Conservation (phyloP, 2,888 invertebrate species). For the Nasonia oneida region DNA sequence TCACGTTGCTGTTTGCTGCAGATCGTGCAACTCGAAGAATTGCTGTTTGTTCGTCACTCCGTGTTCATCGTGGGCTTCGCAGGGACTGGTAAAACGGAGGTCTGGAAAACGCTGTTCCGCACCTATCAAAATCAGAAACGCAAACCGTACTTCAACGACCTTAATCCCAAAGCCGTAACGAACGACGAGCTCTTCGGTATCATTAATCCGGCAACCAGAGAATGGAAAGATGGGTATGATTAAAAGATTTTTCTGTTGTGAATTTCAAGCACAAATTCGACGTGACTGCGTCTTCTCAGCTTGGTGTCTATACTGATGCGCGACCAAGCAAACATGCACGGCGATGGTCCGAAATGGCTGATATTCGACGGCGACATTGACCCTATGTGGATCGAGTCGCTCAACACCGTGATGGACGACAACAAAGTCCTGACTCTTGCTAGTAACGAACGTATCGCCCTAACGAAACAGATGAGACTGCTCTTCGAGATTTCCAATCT, state of each 20-base stretch:
- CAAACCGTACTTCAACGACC: slow-evolving; percentile 92
- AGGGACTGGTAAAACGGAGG: slow-evolving; percentile 95
- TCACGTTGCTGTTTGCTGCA: slow-evolving; percentile 70
- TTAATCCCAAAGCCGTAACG: slow-evolving; percentile 98
- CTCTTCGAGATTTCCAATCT: slow-evolving; percentile 96
- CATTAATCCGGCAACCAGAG: slow-evolving; percentile 95
- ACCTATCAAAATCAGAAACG: slow-evolving; percentile 91
- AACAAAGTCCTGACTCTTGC: slow-evolving; percentile 96
- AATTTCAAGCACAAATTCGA: not conserved
- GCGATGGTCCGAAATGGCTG: slow-evolving; percentile 95
- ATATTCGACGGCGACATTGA: slow-evolving; percentile 97
- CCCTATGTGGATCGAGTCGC: slow-evolving; percentile 98
- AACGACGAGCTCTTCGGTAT: slow-evolving; percentile 97
- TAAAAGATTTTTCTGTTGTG: not conserved
- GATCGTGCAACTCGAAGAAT: slow-evolving; percentile 95
- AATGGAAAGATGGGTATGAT: slow-evolving; percentile 89
- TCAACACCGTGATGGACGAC: slow-evolving; percentile 98
- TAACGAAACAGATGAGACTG: slow-evolving; percentile 93
- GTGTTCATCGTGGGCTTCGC: slow-evolving; percentile 93
- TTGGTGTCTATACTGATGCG: slow-evolving; percentile 95
- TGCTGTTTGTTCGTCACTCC: slow-evolving; percentile 96
- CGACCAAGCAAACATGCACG: slow-evolving; percentile 93
- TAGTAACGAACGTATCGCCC: slow-evolving; percentile 95
- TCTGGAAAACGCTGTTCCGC: slow-evolving; percentile 93
- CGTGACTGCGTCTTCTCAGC: slow-evolving; percentile 72